Evolutionary conservation across 2,888 invertebrate genomes (phyloP), one percentile per base, ranked within the genome.

Genomic region (Macrophya alboannulata): DNA sequence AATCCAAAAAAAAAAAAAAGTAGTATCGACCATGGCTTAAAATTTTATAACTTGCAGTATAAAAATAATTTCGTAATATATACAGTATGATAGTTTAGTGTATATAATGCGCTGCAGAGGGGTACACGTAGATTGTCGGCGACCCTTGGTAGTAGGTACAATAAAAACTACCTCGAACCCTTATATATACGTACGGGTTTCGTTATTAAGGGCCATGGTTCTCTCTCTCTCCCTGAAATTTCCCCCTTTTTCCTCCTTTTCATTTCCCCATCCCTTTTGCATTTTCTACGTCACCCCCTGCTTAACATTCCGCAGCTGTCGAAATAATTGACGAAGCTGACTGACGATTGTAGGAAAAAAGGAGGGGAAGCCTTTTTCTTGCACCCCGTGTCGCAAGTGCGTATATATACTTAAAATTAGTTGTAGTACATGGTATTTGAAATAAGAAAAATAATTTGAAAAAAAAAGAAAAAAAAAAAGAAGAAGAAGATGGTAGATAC

Each of bases 301-400:
- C n/a, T 5, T 51, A 51, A 48, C 51, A 5, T 62, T 43, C 21
- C 25, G 12, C 81, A 81, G 81, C 59, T 81, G 59, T 81, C 62
- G 81, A 81, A 81, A 62, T 79, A 51, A 81, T 62, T 81, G 62
- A 81, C 81, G 81, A 17, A 40, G 3, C 31, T 31, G 31, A 31
- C 31, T 31, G 31, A 31, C 12, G 6, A 25, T 68, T 31, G 5
- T 68, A 21, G 6, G 8, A 15, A 55, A 55, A 2, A 51, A 51
- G 37, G 68, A 37, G 31, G 68, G 1, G 12, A 17, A 25, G 15
- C 25, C 12, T 37, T 37, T 31, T 48, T 71, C n/a, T n/a, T n/a
- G n/a, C 5, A 45, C 45, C 74, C 45, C 72, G 10, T 37, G 5
- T 15, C 62, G 45, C 45, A 10, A n/a, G n/a, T n/a, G n/a, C n/a